phyloP scores from a whole-genome alignment of 1,140 invertebrate genomes.

The Lerema accius region DNA sequence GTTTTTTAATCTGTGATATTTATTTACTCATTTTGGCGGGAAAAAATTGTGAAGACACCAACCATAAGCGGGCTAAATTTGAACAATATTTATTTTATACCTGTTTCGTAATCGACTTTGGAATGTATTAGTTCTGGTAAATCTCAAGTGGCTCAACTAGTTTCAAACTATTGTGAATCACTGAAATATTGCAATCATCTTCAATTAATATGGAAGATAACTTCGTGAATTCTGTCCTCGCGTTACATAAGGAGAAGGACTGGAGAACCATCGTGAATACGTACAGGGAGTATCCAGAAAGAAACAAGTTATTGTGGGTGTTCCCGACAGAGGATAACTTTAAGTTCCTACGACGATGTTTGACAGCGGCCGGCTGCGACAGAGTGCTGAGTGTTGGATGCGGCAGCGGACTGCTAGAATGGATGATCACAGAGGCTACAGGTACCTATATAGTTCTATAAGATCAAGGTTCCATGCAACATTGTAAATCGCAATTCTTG shows the following conservation, averaged over 20 bases:
- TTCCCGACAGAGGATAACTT: slow-evolving; percentile 77
- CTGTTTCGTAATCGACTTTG: too few relatives aligned
- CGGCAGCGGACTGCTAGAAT: slow-evolving; percentile 78
- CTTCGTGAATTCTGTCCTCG: slow-evolving; percentile 49
- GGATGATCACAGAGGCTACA: slow-evolving; percentile 73
- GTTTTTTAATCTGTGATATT: not conserved
- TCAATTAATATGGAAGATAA: slow-evolving; percentile 52
- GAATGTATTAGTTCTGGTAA: too few relatives aligned
- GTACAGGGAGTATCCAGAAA: slow-evolving; percentile 62
- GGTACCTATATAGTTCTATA: slow-evolving; percentile 49
- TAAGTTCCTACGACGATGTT: slow-evolving; percentile 52
- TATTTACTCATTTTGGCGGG: slow-evolving; percentile 2
- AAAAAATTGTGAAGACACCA: not conserved
- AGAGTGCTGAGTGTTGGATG: slow-evolving; percentile 76
- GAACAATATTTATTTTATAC: too few relatives aligned
- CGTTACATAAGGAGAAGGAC: slow-evolving; percentile 57
- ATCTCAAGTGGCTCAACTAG: slow-evolving; percentile 5
- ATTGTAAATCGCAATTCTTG: too few relatives aligned
- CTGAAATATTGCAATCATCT: too few relatives aligned
- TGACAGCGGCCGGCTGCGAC: slow-evolving; percentile 53
- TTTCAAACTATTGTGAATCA: too few relatives aligned
- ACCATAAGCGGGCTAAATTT: too few relatives aligned
- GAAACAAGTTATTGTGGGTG: slow-evolving; percentile 76
- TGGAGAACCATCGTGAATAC: slow-evolving; percentile 70
- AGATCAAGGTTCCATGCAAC: too few relatives aligned